Evolutionary conservation across 2,797 vertebrate genomes (phyloP).

Genomic region (Microctenopoma stevenorrisi): DNA sequence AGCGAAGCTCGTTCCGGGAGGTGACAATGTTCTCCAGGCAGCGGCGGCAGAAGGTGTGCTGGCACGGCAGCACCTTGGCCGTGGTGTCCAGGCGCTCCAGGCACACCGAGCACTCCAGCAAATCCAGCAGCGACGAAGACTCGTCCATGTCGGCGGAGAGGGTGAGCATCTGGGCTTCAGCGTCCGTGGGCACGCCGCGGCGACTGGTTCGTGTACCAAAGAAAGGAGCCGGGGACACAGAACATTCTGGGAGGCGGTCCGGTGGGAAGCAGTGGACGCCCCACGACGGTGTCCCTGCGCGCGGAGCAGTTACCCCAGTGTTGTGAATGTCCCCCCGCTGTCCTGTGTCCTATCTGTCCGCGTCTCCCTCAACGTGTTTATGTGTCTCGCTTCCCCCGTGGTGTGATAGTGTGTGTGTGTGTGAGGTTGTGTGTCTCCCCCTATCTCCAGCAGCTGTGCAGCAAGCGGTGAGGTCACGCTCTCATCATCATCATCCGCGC

Average conservation of each 20-base stretch:
- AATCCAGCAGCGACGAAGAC: slow-evolving; percentile 94
- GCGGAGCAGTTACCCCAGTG: slow-evolving; percentile 31
- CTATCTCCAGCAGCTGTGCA: slow-evolving; percentile 78
- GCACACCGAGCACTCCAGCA: slow-evolving; percentile 97
- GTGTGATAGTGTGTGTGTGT: slow-evolving; percentile 24
- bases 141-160: slow-evolving; percentile 92
- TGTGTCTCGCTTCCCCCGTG: slow-evolving; percentile 17
- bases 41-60: slow-evolving; percentile 98
- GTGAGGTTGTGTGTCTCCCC: slow-evolving; percentile 5
- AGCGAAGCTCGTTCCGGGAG: slow-evolving; percentile 95
- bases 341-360: slow-evolving; percentile 9
- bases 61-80: slow-evolving; percentile 95
- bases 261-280: slow-evolving; percentile 47
- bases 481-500: slow-evolving; percentile 77
- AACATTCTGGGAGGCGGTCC: slow-evolving; percentile 74
- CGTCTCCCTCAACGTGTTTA: slow-evolving; percentile 37
- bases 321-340: slow-evolving; percentile 45
- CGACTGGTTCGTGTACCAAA: slow-evolving; percentile 61
- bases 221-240: slow-evolving; percentile 56
- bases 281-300: slow-evolving; percentile 50
- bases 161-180: slow-evolving; percentile 79
- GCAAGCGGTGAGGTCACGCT: slow-evolving; percentile 84
- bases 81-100: slow-evolving; percentile 96
- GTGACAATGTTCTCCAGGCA: slow-evolving; percentile 96
- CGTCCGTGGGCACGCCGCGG: slow-evolving; percentile 65